Base-by-base conservation (phyloP, 2,113 vertebrate species). In the Cyprichromis sp. region DNA sequence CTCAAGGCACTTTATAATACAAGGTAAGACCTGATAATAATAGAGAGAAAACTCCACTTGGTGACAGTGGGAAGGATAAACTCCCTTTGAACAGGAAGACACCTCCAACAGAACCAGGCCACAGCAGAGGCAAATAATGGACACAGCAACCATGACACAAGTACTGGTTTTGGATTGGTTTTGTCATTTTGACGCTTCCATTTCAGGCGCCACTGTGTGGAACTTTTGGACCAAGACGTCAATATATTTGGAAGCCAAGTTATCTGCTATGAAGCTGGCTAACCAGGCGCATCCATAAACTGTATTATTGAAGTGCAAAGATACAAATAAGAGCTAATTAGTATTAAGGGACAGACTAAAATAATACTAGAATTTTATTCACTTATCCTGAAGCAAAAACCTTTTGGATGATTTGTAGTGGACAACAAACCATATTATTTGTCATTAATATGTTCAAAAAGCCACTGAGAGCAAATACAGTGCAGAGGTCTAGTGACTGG, bases 151-250 rank as follows among this genome's bases (percentile, higher is more conserved):
- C 40, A 2, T 29, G 71, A 47, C 71, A 47, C 45, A 26, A 47
- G 42, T 45, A 12, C 42, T 19, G 24, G 4, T 76, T 29, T 47
- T 29, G 5, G 14, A 19, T 26, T 73, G 38, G 66, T 71, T 71
- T 42, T 6, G n/a, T 6, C 17, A 16, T 73, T 76, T 19, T 45
- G 14, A 47, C 11, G 40, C 24, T 47, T 8, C 68, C 24, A 47
- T 26, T 3, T 73, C 24, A 26, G 68, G 14, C 0, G 0, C 0
- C 14, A 17, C 24, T 29, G 40, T 47, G 68, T 26, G 40, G 3
- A 16, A 47, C 40, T 0, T 47, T 9, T 29, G 2, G 14, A 47
- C 24, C 0, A 1, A 47, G 21, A 47, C 9, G 6, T 76, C 8
- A 10, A 45, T 24, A 5, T 47, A 17, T 29, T 42, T 4, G 36